phyloP scores from a whole-genome alignment of 2,888 invertebrate genomes.

The Ochropacha duplaris region DNA sequence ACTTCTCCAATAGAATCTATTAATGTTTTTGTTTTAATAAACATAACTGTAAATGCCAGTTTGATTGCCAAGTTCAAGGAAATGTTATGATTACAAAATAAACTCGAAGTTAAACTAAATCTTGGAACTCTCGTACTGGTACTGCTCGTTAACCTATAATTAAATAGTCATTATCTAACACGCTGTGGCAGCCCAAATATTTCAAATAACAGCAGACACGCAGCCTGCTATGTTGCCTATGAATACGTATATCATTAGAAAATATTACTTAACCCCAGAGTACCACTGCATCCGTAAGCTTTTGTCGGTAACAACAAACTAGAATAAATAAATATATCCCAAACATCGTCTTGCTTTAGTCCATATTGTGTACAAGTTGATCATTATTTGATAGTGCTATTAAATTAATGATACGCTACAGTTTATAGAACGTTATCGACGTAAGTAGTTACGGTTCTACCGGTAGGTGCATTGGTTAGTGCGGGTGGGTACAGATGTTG shows the following conservation, averaged over 20 bases:
- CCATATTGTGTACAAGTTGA: constrained; percentile 33
- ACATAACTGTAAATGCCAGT: neutral
- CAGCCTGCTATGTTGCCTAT: constrained; percentile 4
- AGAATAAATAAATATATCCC: neutral
- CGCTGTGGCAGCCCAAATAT: constrained; percentile 34
- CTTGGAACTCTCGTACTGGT: neutral
- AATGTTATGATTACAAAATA: neutral
- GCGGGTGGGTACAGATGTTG: constrained; percentile 22
- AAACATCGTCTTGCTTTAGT: constrained; percentile 1
- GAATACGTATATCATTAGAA: neutral
- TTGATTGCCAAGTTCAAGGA: neutral
- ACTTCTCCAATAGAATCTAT: neutral
- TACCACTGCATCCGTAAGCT: neutral
- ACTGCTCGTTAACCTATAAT: constrained; percentile 53
- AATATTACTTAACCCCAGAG: neutral
- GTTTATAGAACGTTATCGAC: constrained; percentile 55
- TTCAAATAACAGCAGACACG: constrained; percentile 41
- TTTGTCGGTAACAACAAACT: neutral
- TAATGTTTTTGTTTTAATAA: neutral
- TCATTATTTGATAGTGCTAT: constrained; percentile 54
- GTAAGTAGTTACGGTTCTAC: constrained; percentile 26
- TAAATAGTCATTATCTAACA: constrained; percentile 61
- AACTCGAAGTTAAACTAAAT: neutral
- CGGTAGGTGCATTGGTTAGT: constrained; percentile 19
- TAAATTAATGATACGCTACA: constrained; percentile 66